Evolutionary conservation across 2,888 invertebrate species (phyloP).

Genomic region (Melieria omissa): DNA sequence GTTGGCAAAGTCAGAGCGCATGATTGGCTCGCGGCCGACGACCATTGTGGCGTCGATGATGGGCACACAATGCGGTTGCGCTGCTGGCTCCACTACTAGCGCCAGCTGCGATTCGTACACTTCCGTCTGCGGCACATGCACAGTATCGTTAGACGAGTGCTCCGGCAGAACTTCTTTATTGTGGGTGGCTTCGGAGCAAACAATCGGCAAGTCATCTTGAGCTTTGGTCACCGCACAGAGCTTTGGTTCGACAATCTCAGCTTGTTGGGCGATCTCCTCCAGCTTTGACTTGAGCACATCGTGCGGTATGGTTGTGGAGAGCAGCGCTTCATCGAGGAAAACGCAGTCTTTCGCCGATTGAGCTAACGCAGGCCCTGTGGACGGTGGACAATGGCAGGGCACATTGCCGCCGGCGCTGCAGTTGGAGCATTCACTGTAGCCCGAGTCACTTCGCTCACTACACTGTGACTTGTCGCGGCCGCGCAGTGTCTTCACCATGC

Average conservation of each 20-base stretch:
- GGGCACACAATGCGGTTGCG: not conserved
- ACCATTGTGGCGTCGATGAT: no score
- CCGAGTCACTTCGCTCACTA: slow-evolving; percentile 71
- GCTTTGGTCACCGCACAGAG: not conserved
- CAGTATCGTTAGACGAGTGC: not conserved
- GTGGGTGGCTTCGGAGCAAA: slow-evolving; percentile 9
- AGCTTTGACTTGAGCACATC: slow-evolving; percentile 60
- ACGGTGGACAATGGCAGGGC: slow-evolving; percentile 45
- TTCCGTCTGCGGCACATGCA: not conserved
- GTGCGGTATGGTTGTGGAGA: slow-evolving; percentile 57
- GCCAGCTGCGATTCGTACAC: not conserved
- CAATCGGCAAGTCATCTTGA: slow-evolving; percentile 26
- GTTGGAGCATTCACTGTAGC: slow-evolving; percentile 70
- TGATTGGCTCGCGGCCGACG: slow-evolving; percentile 54
- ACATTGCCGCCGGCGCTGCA: slow-evolving; percentile 54
- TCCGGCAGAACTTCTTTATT: not conserved
- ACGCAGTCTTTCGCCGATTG: not conserved
- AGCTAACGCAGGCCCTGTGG: slow-evolving; percentile 16
- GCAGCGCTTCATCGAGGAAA: slow-evolving; percentile 44
- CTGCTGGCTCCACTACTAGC: not conserved
- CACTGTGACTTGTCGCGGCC: slow-evolving; percentile 65
- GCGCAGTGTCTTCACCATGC: slow-evolving; percentile 43
- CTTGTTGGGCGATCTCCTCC: slow-evolving; percentile 62
- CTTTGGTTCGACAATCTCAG: slow-evolving; percentile 31
- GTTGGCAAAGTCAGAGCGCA: slow-evolving; percentile 66